Conservation (phyloP, 2,888 invertebrate genomes). For the Acrobasis consociella region DNA sequence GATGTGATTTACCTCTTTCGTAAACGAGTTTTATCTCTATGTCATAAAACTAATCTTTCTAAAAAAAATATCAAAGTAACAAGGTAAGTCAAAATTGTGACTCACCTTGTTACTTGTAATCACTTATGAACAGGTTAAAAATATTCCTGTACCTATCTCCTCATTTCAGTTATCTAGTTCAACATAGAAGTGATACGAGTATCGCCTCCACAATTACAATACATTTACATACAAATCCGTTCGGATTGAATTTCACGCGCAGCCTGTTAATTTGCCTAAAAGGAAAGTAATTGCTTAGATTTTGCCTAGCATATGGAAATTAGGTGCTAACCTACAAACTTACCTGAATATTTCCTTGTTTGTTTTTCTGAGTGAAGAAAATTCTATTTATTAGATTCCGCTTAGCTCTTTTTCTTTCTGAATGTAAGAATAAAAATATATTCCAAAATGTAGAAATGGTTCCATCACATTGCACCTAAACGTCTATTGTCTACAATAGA, state of each 20-base stretch:
- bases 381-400: too few relatives aligned
- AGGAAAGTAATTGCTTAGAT: slow-evolving; percentile 73
- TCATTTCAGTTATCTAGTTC: slow-evolving; percentile 25
- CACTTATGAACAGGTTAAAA: too few relatives aligned
- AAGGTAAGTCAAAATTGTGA: too few relatives aligned
- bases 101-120: too few relatives aligned
- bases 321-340: not conserved
- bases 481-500: slow-evolving; percentile 45
- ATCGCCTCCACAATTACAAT: slow-evolving; percentile 74
- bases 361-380: not conserved
- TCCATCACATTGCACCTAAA: slow-evolving; percentile 37
- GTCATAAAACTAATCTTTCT: too few relatives aligned
- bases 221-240: slow-evolving; percentile 79
- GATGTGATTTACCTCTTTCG: too few relatives aligned
- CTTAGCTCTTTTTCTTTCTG: too few relatives aligned
- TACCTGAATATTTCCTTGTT: not conserved
- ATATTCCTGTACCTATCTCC: not conserved
- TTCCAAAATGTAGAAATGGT: slow-evolving; percentile 26
- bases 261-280: slow-evolving; percentile 78
- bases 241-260: slow-evolving; percentile 70
- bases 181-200: slow-evolving; percentile 74
- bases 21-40: too few relatives aligned
- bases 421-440: not conserved
- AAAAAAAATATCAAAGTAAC: too few relatives aligned
- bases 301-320: slow-evolving; percentile 40